Base-by-base conservation (phyloP, 2,797 vertebrate species). In the Myiotriccus ornatus region DNA sequence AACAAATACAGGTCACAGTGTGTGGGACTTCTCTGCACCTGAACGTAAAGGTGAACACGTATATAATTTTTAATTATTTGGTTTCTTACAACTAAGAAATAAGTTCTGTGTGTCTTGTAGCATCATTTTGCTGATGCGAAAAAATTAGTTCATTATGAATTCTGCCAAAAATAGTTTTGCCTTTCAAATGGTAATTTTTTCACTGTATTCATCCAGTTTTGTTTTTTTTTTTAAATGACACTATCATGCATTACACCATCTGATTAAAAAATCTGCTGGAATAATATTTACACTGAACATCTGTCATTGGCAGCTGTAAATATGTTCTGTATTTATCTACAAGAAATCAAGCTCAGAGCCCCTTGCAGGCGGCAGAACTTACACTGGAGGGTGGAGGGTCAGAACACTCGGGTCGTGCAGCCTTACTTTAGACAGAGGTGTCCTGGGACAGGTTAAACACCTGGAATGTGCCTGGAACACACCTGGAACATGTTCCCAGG, bases 1-100 rank as follows among this genome's bases (percentile, higher is more conserved):
- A 98, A 97, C 97, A 98, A 97, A 98, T 94, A 97, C 95, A 86
- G 97, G 97, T 97, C 97, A 96, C 53, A 76, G 95, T 96, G 82
- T 95, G 97, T 81, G 96, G 96, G 95, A 95, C 97, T 97, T 85
- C 96, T 96, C 91, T 90, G 96, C 94, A 97, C 97, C 95, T 97
- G 97, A 97, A 95, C 87, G 91, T 59, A 87, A 87, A 97, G 94
- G 97, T 98, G 95, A 97, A 97, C 96, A 96, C 63, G 87, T 78
- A 96, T 96, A 86, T 95, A 93, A 95, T 97, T 97, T 91, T 96
- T 97, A 97, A 97, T 97, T 97, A 91, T 94, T 96, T 10, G 35
- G 34, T 90, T 96, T 90, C 92, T 92, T 95, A 77, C 75, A 84
- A 82, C 78, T 94, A 80, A 95, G 94, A 96, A 95, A 69, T 92